Base-by-base conservation (phyloP, 2,888 invertebrate genomes). In the Leucoma salicis region DNA sequence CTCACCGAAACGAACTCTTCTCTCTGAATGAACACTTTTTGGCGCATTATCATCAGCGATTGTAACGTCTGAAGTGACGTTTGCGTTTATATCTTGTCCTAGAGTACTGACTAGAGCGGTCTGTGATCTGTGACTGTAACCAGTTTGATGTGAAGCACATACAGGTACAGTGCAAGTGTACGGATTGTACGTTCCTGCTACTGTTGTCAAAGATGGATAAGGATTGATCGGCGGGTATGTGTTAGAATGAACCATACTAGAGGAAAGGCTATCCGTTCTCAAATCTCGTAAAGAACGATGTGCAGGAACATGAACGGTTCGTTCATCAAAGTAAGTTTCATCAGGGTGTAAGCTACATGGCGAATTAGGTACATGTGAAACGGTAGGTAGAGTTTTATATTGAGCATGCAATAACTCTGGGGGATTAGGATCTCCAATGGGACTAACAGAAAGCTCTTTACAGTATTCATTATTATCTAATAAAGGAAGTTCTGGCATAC, bases 1-100 rank as follows among this genome's bases (percentile, higher is more conserved):
- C 53, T 84, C 84, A 68, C 86, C 83, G 72, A 90, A 90, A 70
- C 64, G 90, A 52, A 90, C 90, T 82, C 86, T 85, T 78, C 86
- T 88, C 59, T 88, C 90, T 69, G 83, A 82, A 49, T 82, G 82
- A 69, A 78, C 78, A 77, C 73, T 82, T 78, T 74, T 82, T 59
- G 76, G 66, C 57, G 66, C 65, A 66, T 78, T 76, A 64, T 66
- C 66, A 60, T 62, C 61, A 66, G 70, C 68, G 56, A 61, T 57
- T 41, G 75, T 73, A 49, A 65, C 51, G 42, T 66, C 63, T 61
- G 74, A 77, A 53, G 80, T 78, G 53, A 82, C 63, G 61, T 85
- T 85, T 46, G 81, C 78, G 61, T 83, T 83, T 53, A 86, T 74
- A 49, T 86, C 85, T 66, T 72, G 80, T 49, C 67, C 74, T 70